A percentile compares a stretch with the other conserved stretches of the same genome.
Evolutionary conservation across 2,888 invertebrate species (phyloP).

Genomic region (Odontomyia ornata): DNA sequence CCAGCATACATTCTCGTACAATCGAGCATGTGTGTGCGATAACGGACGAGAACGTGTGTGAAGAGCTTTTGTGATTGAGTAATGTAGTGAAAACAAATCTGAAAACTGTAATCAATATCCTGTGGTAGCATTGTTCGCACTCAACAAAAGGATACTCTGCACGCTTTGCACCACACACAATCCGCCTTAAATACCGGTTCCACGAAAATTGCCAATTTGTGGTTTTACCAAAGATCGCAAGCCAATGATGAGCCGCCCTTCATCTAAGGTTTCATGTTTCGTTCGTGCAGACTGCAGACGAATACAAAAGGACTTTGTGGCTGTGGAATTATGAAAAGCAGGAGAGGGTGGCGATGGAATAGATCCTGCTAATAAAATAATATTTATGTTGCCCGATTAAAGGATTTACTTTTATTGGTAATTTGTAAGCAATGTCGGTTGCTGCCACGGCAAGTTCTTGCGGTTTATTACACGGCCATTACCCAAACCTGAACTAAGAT

Average conservation of each 20-base stretch:
- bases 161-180: conserved; percentile 7
- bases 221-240: conserved; percentile 30
- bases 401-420: background rate
- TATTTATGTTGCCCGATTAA: background rate
- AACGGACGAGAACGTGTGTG: background rate
- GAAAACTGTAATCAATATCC: conserved; percentile 43
- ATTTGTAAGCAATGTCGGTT: too few species aligned
- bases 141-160: conserved; percentile 39
- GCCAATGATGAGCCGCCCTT: conserved; percentile 25
- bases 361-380: background rate
- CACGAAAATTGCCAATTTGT: conserved; percentile 41
- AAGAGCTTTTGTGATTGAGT: conserved; percentile 39
- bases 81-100: conserved; percentile 43
- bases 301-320: background rate
- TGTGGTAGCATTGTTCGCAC: conserved; percentile 40
- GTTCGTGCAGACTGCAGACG: background rate
- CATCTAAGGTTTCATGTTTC: background rate
- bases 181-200: conserved; percentile 28
- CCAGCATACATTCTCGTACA: background rate
- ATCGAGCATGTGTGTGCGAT: background rate
- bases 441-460: too few species aligned
- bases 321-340: background rate
- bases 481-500: too few species aligned
- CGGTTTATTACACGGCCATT: too few species aligned
- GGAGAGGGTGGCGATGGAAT: background rate